Evolutionary conservation across 2,113 vertebrate genomes (phyloP).

Genomic region (Uropsilus gracilis): DNA sequence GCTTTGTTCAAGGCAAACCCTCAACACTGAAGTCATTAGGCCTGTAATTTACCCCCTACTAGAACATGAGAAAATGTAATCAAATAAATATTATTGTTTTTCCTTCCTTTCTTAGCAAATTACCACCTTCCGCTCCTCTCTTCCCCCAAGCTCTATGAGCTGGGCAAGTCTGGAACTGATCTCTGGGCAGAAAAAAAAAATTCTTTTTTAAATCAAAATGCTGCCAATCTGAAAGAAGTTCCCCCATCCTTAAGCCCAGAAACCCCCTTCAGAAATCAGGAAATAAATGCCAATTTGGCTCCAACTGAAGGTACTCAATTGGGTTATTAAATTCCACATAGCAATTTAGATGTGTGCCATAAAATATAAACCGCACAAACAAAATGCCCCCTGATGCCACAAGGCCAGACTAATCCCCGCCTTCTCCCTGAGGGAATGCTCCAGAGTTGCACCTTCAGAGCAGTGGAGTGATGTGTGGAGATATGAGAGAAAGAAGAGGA

Average conservation of each 20-base stretch:
- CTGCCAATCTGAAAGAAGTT: conserved; percentile 46
- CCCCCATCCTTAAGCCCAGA: conserved; percentile 5
- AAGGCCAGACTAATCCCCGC: background rate
- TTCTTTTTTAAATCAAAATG: conserved; percentile 51
- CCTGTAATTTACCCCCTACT: conserved; percentile 76
- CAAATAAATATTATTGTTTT: conserved; percentile 82
- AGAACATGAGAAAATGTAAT: conserved; percentile 77
- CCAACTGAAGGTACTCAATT: background rate
- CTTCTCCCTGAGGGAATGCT: background rate
- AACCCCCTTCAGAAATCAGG: conserved; percentile 56
- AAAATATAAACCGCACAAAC: conserved; percentile 44
- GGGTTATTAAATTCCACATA: conserved; percentile 30
- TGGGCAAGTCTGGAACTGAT: conserved; percentile 78
- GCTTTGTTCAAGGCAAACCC: conserved; percentile 51
- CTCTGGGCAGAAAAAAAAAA: background rate
- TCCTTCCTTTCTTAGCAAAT: conserved; percentile 80
- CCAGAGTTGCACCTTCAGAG: background rate
- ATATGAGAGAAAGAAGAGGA: background rate
- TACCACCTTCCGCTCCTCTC: conserved; percentile 71
- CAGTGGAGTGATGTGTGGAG: background rate
- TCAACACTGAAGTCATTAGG: conserved; percentile 69
- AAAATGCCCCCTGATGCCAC: background rate
- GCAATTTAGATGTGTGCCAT: background rate
- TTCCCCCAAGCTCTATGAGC: conserved; percentile 26
- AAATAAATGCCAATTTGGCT: conserved; percentile 51